Evolutionary conservation across 2,888 invertebrate species (phyloP), one percentile per base, ranked within the genome.

Genomic region (Ichneumoninae sp.): DNA sequence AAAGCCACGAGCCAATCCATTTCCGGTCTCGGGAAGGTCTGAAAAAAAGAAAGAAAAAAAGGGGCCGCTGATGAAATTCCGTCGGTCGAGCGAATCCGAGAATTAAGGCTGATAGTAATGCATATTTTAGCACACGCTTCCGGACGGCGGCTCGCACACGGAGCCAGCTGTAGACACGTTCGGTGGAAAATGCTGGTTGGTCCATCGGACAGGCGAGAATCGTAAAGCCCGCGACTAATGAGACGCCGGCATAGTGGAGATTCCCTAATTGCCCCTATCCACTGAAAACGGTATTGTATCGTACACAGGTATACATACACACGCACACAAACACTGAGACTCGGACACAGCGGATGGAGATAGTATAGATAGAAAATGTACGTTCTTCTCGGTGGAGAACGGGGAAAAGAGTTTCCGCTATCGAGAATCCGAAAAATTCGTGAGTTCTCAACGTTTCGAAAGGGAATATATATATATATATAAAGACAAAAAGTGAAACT

Each of bases 221-320:
- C 40, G 52, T 66, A 76, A 62, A 76, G 66, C 40, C 16, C 76
- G 22, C 40, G 76, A 76, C 76, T 76, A 76, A 54, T 54, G 66
- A 66, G 75, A 75, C 75, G 26, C 65, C 36, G 36, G 75, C 52
- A 22, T 33, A 62, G 50, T 75, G 66, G 75, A 75, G 65, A 75
- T 75, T 66, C 50, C 52, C 75, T 66, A 66, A 75, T 66, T 75
- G 66, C 40, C 40, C 66, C 50, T 75, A 65, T 66, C 66, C 36
- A 75, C 74, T 4, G 50, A 47, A 33, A 65, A 19, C 26, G 33
- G 52, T 50, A 47, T 66, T 47, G 50, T 13, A 50, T 19, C 62
- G 50, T 66, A 7, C 33, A 50, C 36, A 40, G 10, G 10, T 10
- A 40, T 10, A 40, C 40, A 40, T 3, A 10, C 10, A 40, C 10